These are phyloP conservation scores for Catharus minimus DNA, from an alignment of 2,113 vertebrate genomes.

Conservation along the genomic window DNA sequence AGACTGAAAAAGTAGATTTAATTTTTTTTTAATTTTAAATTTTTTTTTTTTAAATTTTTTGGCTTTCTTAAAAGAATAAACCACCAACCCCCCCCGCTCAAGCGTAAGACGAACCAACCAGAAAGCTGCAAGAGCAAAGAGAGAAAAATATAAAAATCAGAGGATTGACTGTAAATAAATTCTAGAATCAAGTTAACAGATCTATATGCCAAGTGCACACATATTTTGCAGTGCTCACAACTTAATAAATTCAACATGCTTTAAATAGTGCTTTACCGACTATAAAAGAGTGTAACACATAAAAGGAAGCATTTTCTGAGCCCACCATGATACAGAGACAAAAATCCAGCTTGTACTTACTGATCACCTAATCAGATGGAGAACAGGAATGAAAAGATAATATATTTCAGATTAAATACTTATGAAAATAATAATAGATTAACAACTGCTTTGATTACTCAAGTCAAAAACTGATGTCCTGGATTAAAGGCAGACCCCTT, in stretches of 20 bases:
- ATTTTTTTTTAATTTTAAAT: too few species aligned
- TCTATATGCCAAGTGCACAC: not conserved
- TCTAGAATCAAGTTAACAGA: not conserved
- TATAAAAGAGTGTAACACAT: not conserved
- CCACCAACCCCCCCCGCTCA: not conserved
- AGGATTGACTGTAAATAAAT: not conserved
- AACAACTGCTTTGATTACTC: not conserved
- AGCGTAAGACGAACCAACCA: not conserved
- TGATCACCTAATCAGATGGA: not conserved
- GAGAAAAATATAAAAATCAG: not conserved
- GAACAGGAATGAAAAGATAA: not conserved
- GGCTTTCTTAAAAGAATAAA: not conserved
- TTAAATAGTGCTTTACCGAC: not conserved
- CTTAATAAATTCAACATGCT: not conserved
- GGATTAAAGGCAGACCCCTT: not conserved
- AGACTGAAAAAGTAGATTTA: not conserved
- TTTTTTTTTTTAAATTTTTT: not conserved
- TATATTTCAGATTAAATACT: not conserved
- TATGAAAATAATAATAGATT: not conserved
- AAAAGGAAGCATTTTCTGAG: not conserved
- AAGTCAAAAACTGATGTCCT: not conserved
- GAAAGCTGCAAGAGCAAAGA: not conserved
- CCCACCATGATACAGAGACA: not conserved
- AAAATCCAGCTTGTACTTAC: not conserved
- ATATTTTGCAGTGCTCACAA: not conserved